These are phyloP conservation scores for Phrynocephalus forsythii DNA, from an alignment of 2,797 vertebrate genomes.

Conservation along the genomic window DNA sequence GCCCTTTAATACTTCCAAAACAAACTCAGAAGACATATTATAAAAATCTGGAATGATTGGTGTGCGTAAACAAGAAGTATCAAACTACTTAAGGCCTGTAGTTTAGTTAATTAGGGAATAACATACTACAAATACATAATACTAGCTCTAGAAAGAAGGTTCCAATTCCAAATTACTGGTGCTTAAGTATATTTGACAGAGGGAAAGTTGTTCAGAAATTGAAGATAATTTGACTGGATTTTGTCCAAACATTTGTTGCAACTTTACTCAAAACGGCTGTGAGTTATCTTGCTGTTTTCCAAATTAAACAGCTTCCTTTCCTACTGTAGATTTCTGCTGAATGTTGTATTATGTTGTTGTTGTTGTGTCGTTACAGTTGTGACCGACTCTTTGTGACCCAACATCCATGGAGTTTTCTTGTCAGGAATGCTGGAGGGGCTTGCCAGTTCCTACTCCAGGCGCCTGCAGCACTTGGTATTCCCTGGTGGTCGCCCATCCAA, in stretches of 20 bases:
- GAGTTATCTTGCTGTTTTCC: background rate
- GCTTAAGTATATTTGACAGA: background rate
- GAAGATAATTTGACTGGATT: background rate
- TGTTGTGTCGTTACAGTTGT: too few species aligned
- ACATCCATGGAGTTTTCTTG: too few species aligned
- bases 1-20: background rate
- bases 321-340: too few species aligned
- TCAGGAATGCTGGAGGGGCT: too few species aligned
- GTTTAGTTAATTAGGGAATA: background rate
- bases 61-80: background rate
- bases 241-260: background rate
- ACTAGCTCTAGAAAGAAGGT: background rate
- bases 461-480: too few species aligned
- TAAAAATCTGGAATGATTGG: background rate
- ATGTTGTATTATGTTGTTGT: background rate
- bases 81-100: background rate
- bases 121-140: background rate
- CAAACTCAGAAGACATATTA: background rate
- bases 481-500: too few species aligned
- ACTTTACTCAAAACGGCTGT: background rate
- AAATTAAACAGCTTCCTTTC: background rate
- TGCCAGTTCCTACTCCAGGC: too few species aligned
- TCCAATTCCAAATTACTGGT: background rate
- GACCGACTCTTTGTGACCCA: too few species aligned
- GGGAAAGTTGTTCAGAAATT: background rate